Conservation (phyloP, 2,797 vertebrate species). For the Pteropus rufus region DNA sequence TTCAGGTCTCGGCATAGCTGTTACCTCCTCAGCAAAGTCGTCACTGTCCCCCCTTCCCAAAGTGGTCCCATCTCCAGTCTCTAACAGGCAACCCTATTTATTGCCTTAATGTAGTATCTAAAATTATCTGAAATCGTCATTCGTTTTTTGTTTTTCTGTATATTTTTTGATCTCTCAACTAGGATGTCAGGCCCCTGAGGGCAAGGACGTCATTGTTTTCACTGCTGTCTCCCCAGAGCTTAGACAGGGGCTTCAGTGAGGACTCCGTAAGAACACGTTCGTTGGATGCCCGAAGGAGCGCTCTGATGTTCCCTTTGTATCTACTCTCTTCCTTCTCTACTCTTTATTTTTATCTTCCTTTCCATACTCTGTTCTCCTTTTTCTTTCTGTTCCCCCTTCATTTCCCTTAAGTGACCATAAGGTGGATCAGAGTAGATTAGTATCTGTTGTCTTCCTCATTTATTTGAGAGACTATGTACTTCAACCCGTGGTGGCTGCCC, state of each 20-base stretch:
- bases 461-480: background rate
- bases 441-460: background rate
- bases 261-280: background rate
- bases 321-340: background rate
- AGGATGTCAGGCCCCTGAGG: background rate
- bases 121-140: background rate
- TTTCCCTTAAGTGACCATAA: background rate
- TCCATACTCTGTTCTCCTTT: background rate
- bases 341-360: background rate
- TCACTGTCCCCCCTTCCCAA: background rate
- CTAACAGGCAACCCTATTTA: background rate
- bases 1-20: background rate
- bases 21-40: background rate
- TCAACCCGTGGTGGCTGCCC: rapidly evolving
- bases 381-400: background rate
- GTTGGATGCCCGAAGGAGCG: rapidly evolving
- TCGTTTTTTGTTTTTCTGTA: background rate
- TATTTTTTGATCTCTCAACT: background rate
- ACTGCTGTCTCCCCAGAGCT: background rate
- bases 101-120: background rate
- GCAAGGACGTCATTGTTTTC: background rate
- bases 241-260: background rate
- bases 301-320: background rate
- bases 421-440: background rate
- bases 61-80: background rate